Evolutionary conservation across 2,797 vertebrate genomes (phyloP).

Genomic region (Anolis apletophallus): DNA sequence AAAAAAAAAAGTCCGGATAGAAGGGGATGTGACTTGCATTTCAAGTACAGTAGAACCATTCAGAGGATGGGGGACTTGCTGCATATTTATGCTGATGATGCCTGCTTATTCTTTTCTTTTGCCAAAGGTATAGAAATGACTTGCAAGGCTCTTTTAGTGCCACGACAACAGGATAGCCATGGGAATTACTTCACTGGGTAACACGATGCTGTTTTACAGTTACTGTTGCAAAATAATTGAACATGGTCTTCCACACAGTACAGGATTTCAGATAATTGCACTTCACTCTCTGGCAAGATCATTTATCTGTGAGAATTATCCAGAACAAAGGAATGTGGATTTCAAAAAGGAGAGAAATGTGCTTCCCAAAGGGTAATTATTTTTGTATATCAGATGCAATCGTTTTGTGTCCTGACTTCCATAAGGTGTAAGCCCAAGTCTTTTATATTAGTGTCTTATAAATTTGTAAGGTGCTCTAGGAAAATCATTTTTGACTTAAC

Average conservation of each 20-base stretch:
- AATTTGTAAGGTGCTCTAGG: too few species aligned
- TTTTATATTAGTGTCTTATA: too few species aligned
- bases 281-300: background rate
- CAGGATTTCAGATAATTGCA: background rate
- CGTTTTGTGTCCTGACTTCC: too few species aligned
- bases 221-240: slow-evolving; percentile 23
- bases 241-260: background rate
- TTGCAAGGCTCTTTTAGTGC: slow-evolving; percentile 29
- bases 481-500: too few species aligned
- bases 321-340: background rate
- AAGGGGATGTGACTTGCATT: slow-evolving; percentile 45
- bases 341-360: too few species aligned
- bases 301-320: slow-evolving; percentile 9
- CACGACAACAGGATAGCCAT: slow-evolving; percentile 23
- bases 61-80: slow-evolving; percentile 20
- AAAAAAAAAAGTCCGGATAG: slow-evolving; percentile 31
- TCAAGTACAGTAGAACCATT: slow-evolving; percentile 39
- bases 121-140: slow-evolving; percentile 40
- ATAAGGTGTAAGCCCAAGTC: too few species aligned
- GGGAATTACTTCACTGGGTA: slow-evolving; percentile 43
- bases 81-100: slow-evolving; percentile 47
- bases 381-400: too few species aligned
- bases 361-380: too few species aligned
- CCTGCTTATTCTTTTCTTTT: slow-evolving; percentile 23
- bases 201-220: slow-evolving; percentile 8